These are phyloP conservation scores for Megaleporinus macrocephalus DNA, from an alignment of 2,113 vertebrate species.

Conservation along the genomic window DNA sequence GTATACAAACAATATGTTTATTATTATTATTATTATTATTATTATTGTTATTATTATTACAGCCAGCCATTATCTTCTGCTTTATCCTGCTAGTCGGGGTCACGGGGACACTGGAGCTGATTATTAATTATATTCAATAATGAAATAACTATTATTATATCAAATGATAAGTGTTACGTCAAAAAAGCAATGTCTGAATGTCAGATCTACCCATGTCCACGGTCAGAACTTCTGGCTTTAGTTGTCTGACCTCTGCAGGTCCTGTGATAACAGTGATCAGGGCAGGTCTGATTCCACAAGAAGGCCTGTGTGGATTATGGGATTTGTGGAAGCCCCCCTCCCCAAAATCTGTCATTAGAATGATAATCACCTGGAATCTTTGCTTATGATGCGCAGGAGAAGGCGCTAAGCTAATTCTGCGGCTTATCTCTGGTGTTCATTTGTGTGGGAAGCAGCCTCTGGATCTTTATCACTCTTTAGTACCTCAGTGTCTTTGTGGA, in stretches of 20 bases:
- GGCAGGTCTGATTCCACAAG: conserved; percentile 31
- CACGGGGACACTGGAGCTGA: too few relatives aligned
- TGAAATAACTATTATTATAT: too few relatives aligned
- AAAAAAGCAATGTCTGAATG: not conserved
- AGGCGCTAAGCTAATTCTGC: conserved; percentile 49
- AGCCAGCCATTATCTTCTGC: too few relatives aligned
- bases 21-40: too few relatives aligned
- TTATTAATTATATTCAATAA: too few relatives aligned
- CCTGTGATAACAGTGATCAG: conserved; percentile 38
- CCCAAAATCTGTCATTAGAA: conserved; percentile 44
- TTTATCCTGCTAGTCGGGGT: too few relatives aligned
- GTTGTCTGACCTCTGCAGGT: conserved; percentile 38
- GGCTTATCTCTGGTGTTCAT: conserved; percentile 42
- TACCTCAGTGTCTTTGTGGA: conserved; percentile 42
- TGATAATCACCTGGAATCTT: conserved; percentile 43
- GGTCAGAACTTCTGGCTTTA: not conserved
- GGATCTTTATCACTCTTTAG: conserved; percentile 45
- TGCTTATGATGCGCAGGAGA: conserved; percentile 30
- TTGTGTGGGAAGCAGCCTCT: conserved; percentile 39
- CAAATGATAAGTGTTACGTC: too few relatives aligned
- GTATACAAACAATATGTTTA: too few relatives aligned
- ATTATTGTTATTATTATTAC: too few relatives aligned
- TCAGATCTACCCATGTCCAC: not conserved
- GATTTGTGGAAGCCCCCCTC: conserved; percentile 38
- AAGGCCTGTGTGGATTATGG: conserved; percentile 36